phyloP scores from a whole-genome alignment of 2,113 vertebrate genomes.

The Hymenochirus boettgeri region DNA sequence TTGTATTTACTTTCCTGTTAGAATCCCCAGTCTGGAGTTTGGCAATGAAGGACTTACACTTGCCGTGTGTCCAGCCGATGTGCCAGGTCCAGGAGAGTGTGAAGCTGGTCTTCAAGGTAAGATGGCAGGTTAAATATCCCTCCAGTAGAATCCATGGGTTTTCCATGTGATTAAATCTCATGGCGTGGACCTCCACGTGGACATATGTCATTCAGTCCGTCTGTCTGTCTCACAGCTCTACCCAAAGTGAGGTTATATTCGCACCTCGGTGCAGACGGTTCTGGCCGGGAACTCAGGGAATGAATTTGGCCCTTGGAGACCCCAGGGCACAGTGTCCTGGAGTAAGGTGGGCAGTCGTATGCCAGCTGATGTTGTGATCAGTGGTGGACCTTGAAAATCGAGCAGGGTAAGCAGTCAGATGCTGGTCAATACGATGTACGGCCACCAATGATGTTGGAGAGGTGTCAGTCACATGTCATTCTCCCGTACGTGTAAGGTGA shows the following conservation, averaged over 20 bases:
- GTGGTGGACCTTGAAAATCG: constrained; percentile 70
- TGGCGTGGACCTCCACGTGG: too few species aligned
- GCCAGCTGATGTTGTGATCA: constrained; percentile 72
- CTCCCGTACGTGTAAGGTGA: constrained; percentile 85
- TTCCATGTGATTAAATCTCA: too few species aligned
- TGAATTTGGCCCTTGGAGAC: constrained; percentile 87
- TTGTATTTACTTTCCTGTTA: constrained; percentile 46
- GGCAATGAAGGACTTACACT: constrained; percentile 82
- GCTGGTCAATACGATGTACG: constrained; percentile 89
- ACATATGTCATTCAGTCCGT: background rate
- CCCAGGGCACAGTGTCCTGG: constrained; percentile 82
- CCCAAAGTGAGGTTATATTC: constrained; percentile 92
- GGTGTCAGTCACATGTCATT: constrained; percentile 87
- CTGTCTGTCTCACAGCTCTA: constrained; percentile 61
- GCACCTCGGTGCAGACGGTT: constrained; percentile 87
- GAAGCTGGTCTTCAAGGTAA: constrained; percentile 84
- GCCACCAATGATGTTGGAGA: constrained; percentile 87
- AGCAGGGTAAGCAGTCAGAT: constrained; percentile 74
- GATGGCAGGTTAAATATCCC: background rate
- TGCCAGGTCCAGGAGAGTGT: constrained; percentile 77
- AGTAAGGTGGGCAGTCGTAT: constrained; percentile 82
- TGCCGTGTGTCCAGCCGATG: constrained; percentile 77
- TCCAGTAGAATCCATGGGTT: background rate
- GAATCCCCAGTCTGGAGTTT: constrained; percentile 82
- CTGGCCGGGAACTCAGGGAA: constrained; percentile 84